Conservation (phyloP, 1,140 invertebrate genomes). For the Plectus sambesii region DNA sequence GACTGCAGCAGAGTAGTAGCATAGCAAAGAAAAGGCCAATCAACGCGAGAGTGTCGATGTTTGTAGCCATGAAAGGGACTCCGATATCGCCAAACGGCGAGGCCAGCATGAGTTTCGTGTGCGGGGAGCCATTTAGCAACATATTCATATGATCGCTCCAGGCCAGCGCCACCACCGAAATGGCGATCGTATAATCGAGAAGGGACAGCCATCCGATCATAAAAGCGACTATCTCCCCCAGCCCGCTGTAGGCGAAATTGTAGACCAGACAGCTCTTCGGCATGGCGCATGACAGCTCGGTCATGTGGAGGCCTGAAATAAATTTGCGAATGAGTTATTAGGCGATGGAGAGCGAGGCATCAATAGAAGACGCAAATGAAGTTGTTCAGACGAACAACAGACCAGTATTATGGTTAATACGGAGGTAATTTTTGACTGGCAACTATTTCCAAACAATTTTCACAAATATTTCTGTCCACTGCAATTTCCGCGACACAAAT, state of each 20-base stretch:
- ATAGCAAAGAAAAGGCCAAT: conserved; percentile 13
- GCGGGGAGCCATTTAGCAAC: no score
- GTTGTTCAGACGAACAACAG: no score
- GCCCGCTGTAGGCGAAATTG: conserved; percentile 15
- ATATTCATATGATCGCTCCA: no score
- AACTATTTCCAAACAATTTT: no score
- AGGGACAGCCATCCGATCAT: conserved; percentile 21
- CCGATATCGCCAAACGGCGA: conserved; percentile 11
- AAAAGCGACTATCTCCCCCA: conserved; percentile 23
- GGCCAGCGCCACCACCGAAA: not conserved
- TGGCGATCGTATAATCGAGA: conserved; percentile 13
- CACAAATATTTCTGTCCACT: no score
- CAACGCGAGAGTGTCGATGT: conserved; percentile 21
- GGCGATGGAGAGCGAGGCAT: no score
- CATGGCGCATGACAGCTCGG: conserved; percentile 18
- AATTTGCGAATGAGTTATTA: no score
- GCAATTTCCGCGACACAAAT: no score
- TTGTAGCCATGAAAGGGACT: conserved; percentile 5
- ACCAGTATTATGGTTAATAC: no score
- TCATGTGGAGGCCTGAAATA: conserved; percentile 19
- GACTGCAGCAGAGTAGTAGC: conserved; percentile 19
- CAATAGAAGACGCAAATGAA: no score
- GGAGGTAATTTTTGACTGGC: no score
- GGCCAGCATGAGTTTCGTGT: conserved; percentile 6
- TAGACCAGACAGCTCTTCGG: conserved; percentile 27